Evolutionary conservation across 2,888 invertebrate species (phyloP), one percentile per base, ranked within the genome.

Genomic region (Salpingus planirostris): DNA sequence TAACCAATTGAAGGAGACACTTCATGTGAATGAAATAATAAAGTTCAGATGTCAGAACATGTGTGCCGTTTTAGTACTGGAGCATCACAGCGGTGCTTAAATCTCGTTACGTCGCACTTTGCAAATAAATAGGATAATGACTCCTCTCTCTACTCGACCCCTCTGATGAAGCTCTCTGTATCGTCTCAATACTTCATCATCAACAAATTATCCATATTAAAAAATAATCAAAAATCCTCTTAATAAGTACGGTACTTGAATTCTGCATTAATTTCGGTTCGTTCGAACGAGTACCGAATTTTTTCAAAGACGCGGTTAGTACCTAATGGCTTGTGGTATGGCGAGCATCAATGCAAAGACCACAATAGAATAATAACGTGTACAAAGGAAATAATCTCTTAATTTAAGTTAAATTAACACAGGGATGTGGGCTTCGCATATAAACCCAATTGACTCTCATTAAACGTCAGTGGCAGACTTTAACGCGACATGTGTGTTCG

Each of bases 331-430:
- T 40, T 37, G 33, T 32, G 25, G 39, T 43, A 45, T 37, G 36
- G 40, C 35, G 43, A 29, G 45, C 44, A 40, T 44, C 43, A 50
- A 46, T 38, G 46, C 40, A 41, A 34, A n/a, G n/a, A 33, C 48
- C 41, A 56, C 60, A 62, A 64, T 63, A 62, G 63, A 61, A 64
- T 63, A 64, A 64, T 64, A 60, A 60, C 60, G 55, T 59, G 59
- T 55, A 61, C 60, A 64, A 64, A 66, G 65, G 66, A 65, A 66
- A 64, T 62, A 65, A 65, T 65, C 65, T 65, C 64, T 66, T 63
- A 66, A 66, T 66, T 66, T 64, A 65, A 62, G 54, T 61, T 62
- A 60, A 64, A 63, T 63, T 61, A 59, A 60, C 57, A 52, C 50
- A 58, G 60, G 61, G 62, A 63, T 64, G 64, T 64, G 64, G 64